Conservation (phyloP, 2,113 vertebrate genomes). For the Ahaetulla prasina region DNA sequence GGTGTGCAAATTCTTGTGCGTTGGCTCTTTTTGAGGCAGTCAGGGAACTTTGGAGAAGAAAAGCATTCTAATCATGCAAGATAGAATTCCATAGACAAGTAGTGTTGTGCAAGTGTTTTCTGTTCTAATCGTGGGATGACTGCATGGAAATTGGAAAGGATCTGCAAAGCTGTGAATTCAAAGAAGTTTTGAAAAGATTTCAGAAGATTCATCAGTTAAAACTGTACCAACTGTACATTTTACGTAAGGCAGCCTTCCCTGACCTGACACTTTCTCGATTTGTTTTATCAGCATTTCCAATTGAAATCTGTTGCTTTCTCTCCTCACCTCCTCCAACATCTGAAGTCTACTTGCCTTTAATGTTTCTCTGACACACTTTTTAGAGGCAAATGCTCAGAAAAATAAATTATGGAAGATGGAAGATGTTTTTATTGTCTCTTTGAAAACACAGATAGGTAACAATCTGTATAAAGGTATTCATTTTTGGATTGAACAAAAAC, state of each 20-base stretch:
- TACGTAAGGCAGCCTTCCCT: neutral
- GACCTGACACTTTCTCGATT: neutral
- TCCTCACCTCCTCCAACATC: neutral
- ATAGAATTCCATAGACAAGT: neutral
- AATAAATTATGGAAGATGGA: neutral
- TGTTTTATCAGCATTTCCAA: neutral
- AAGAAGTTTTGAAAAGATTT: neutral
- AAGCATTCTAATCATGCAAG: neutral
- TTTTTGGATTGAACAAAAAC: constrained; percentile 37
- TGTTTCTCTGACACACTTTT: neutral
- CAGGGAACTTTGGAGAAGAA: neutral
- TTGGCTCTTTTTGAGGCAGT: neutral
- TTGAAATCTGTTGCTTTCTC: neutral
- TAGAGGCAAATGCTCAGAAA: neutral
- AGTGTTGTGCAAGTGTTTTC: neutral
- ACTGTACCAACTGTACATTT: neutral
- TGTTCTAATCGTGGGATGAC: neutral
- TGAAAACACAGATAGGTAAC: neutral
- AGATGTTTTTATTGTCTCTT: neutral
- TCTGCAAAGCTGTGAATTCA: neutral
- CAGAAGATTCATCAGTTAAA: neutral
- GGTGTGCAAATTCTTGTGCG: neutral
- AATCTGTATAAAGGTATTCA: constrained; percentile 44
- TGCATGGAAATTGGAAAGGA: neutral
- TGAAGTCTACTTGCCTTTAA: neutral